Base-by-base conservation (phyloP, 2,888 invertebrate genomes). In the Microplitis deprimator region DNA sequence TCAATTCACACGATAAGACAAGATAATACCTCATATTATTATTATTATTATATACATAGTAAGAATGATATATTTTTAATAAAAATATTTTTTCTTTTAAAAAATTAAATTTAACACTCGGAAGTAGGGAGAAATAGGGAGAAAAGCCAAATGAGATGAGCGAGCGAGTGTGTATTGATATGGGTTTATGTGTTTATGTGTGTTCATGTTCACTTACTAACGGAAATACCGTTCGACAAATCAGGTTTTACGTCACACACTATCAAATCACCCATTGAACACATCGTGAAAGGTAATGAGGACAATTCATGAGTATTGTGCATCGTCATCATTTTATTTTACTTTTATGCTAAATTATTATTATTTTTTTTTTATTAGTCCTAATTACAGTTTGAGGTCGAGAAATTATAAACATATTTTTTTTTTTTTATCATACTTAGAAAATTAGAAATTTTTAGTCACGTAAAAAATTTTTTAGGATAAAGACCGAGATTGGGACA, bases 191-290 rank as follows among this genome's bases (percentile, higher is more conserved):
- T 20, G 1, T 13, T 13, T 10, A 13, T 8, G 50, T 50, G 50
- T 50, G 50, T 10, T 13, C 13, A 41, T 20, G 50, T 60, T 13
- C 20, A 41, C 41, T 13, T 60, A 40, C 50, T 39, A 65, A 17
- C 40, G 64, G 61, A 72, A 65, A 70, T 73, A 64, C 73, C 73
- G 73, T 73, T 73, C 41, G 65, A 73, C 65, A 62, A 61, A 65
- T 50, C 41, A 62, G 39, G 39, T 68, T 68, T 40, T 40, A 40
- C 41, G 41, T 41, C 68, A 68, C 41, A 29, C 64, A 73, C 73
- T 40, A 73, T 73, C 65, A 73, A 73, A 64, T 50, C 17, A 65
- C 41, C 20, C 41, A 73, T 73, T 64, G 61, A 40, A 64, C 20
- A 64, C 20, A 13, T 20, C 59, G 20, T 59, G 59, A 20, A 17